Percentiles rank a stretch among this genome's conserved stretches.
Conservation (phyloP, 2,888 invertebrate genomes). For the Caenorhabditis wallacei region DNA sequence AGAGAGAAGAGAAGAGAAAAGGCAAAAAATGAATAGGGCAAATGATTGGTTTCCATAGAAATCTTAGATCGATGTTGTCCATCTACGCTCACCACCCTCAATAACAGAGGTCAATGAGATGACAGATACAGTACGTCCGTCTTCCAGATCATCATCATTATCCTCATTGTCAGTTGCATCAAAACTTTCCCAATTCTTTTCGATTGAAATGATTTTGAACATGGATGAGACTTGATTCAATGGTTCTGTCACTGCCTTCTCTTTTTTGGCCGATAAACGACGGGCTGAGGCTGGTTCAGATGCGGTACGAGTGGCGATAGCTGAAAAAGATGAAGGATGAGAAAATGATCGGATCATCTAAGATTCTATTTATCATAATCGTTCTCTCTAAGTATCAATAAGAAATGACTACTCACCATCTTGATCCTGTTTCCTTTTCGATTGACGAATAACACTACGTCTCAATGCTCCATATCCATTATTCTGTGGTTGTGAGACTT, state of each 20-base stretch:
- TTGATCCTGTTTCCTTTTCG: constrained; percentile 69
- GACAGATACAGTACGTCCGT: constrained; percentile 53
- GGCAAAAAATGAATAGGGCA: background rate
- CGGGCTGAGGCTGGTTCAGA: constrained; percentile 72
- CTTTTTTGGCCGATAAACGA: constrained; percentile 70
- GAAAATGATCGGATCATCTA: background rate
- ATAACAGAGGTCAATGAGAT: constrained; percentile 38
- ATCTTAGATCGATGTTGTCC: constrained; percentile 61
- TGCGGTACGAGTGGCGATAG: constrained; percentile 66
- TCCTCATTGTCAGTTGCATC: constrained; percentile 75
- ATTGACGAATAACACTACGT: constrained; percentile 68
- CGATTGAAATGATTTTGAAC: constrained; percentile 78
- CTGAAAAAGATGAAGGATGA: too few relatives aligned
- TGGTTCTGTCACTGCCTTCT: constrained; percentile 71
- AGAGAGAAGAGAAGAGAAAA: constrained; percentile 23
- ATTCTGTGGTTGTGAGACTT: constrained; percentile 32
- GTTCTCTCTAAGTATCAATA: background rate
- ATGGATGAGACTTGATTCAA: constrained; percentile 70
- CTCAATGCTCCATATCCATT: constrained; percentile 71
- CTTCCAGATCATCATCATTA: constrained; percentile 38
- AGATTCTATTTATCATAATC: background rate
- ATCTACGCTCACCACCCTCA: constrained; percentile 53
- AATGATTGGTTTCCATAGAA: too few relatives aligned
- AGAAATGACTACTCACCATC: constrained; percentile 52
- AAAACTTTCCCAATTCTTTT: constrained; percentile 76